These are phyloP conservation scores for Pararge aegeria DNA, from an alignment of 1,140 invertebrate species.

Conservation along the genomic window DNA sequence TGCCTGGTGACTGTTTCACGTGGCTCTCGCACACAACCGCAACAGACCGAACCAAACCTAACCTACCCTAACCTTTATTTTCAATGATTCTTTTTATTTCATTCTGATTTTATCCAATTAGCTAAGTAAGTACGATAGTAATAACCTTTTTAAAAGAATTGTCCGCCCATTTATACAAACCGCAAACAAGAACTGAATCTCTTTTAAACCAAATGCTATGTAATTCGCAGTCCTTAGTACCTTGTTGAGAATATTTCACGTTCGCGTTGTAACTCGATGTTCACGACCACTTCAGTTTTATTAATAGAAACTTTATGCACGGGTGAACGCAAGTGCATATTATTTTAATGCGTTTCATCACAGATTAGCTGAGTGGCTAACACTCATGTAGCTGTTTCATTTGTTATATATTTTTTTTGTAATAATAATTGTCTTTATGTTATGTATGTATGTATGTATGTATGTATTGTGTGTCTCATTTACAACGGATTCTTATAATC, in stretches of 20 bases:
- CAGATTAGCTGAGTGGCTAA: neutral
- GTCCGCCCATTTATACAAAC: neutral
- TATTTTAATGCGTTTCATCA: neutral
- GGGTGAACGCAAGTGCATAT: conserved; percentile 4
- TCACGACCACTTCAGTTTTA: conserved; percentile 5
- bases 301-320: neutral
- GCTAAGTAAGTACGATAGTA: neutral
- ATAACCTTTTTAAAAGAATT: neutral
- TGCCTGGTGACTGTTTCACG: too few species aligned
- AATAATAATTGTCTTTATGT: too few species aligned
- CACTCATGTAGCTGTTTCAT: too few species aligned
- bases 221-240: neutral
- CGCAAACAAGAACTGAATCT: neutral
- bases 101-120: too few species aligned
- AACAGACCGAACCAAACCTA: too few species aligned
- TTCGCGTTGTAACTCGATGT: neutral
- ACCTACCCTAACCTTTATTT: too few species aligned
- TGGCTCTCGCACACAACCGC: too few species aligned
- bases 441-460: too few species aligned
- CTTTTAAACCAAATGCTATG: neutral
- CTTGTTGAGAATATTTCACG: conserved; percentile 1
- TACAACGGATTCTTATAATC: too few species aligned
- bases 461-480: too few species aligned
- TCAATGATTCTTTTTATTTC: neutral
- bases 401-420: too few species aligned